Evolutionary conservation across 2,888 invertebrate genomes (phyloP).

Genomic region (Acanthacorydalis orientalis): DNA sequence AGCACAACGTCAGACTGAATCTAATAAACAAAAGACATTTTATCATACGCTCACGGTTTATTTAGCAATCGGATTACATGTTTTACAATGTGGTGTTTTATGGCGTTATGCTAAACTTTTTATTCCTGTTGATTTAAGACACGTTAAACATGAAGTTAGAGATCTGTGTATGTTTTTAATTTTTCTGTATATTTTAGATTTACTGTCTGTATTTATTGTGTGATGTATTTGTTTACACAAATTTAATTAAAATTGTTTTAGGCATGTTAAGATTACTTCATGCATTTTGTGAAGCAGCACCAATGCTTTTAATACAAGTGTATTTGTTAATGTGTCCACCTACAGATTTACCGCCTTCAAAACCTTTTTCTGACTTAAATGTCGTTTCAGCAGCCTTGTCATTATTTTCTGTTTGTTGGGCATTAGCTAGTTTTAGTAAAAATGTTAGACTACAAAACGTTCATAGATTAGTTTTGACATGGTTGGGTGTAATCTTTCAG

Average conservation of each 20-base stretch:
- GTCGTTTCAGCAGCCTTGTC: conserved; percentile 68
- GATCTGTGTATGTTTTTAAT: conserved; percentile 35
- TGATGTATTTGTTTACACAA: not conserved
- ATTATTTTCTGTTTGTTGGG: conserved; percentile 78
- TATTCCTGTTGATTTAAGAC: conserved; percentile 63
- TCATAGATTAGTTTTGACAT: conserved; percentile 65
- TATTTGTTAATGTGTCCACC: conserved; percentile 41
- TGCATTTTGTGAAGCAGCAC: conserved; percentile 77
- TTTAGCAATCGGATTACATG: conserved; percentile 42
- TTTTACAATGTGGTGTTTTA: conserved; percentile 51
- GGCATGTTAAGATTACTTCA: conserved; percentile 68
- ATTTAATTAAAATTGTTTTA: conserved; percentile 11
- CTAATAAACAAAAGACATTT: conserved; percentile 10
- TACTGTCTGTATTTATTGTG: not conserved
- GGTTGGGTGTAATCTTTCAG: conserved; percentile 68
- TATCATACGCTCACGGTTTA: conserved; percentile 8
- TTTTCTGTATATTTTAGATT: conserved; percentile 5
- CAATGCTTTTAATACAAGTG: conserved; percentile 68
- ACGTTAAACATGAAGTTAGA: conserved; percentile 69
- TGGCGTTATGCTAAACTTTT: conserved; percentile 75
- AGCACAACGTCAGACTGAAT: conserved; percentile 29
- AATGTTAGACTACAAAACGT: conserved; percentile 68
- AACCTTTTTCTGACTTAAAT: conserved; percentile 55
- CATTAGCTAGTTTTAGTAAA: conserved; percentile 78
- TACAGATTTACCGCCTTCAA: conserved; percentile 17